Conservation (phyloP, 1,140 invertebrate species). For the Cepaea nemoralis region DNA sequence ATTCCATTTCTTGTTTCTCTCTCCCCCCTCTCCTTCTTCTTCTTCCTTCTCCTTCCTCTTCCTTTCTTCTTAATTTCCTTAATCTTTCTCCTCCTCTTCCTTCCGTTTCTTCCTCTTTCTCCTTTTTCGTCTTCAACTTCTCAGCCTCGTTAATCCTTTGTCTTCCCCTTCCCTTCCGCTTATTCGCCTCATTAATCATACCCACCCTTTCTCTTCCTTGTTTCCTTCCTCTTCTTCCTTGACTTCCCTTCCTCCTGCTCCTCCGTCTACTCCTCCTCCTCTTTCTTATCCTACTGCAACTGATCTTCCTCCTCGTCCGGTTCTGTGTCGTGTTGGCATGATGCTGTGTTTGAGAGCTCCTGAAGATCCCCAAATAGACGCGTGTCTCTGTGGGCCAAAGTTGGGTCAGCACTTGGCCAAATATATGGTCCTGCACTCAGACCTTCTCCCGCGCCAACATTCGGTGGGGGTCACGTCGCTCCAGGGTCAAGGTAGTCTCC, state of each 20-base stretch:
- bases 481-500: too few species aligned
- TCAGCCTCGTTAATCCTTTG: neutral
- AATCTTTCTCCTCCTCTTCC: too few species aligned
- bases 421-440: neutral
- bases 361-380: neutral
- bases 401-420: neutral
- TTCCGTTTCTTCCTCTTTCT: too few species aligned
- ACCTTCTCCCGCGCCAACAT: too few species aligned
- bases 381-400: neutral
- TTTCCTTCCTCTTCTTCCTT: too few species aligned
- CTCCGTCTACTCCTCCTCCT: too few species aligned
- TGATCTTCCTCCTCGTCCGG: neutral
- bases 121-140: too few species aligned
- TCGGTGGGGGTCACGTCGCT: too few species aligned
- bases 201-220: too few species aligned
- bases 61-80: too few species aligned
- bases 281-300: neutral
- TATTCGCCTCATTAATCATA: neutral
- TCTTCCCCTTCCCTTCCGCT: neutral
- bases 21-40: neutral
- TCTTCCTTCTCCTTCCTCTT: neutral
- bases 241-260: too few species aligned
- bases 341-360: neutral
- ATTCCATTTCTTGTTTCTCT: neutral
- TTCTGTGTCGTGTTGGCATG: neutral